These are phyloP conservation scores for Crossocerus cetratus DNA, from an alignment of 2,888 invertebrate species.

Conservation along the genomic window DNA sequence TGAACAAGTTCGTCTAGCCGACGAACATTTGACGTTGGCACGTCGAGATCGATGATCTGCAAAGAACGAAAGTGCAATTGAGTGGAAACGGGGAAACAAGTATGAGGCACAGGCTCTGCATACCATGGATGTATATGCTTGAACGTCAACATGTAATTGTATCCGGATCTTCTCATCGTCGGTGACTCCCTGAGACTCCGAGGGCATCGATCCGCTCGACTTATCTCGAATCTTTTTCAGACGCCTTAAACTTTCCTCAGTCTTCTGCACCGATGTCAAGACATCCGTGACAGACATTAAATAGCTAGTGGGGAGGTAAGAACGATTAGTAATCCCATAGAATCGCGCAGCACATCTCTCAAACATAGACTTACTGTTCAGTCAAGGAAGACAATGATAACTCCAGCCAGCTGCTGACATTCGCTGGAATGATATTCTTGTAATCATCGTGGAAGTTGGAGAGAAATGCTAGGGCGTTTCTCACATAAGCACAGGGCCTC, in stretches of 20 bases:
- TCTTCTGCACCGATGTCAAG: conserved; percentile 94
- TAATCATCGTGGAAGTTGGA: conserved; percentile 80
- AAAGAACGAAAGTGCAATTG: conserved; percentile 40
- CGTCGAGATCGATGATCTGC: conserved; percentile 79
- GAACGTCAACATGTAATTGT: conserved; percentile 92
- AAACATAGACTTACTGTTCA: conserved; percentile 76
- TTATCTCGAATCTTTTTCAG: conserved; percentile 90
- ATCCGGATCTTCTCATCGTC: conserved; percentile 97
- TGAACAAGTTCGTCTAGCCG: conserved; percentile 81
- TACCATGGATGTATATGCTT: conserved; percentile 83
- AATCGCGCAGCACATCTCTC: neutral
- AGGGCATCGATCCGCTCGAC: conserved; percentile 74
- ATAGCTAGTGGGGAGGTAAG: conserved; percentile 78
- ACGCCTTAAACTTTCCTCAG: conserved; percentile 94
- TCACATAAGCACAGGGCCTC: conserved; percentile 89
- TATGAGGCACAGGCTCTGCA: conserved; percentile 14
- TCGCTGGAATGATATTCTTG: conserved; percentile 72
- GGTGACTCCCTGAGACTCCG: conserved; percentile 81
- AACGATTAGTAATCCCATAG: too few species aligned
- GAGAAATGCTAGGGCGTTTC: conserved; percentile 81
- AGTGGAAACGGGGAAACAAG: neutral
- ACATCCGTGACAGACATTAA: conserved; percentile 90
- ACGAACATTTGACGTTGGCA: conserved; percentile 80
- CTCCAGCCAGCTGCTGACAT: conserved; percentile 75
- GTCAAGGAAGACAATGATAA: conserved; percentile 77